Conservation (phyloP, 2,113 vertebrate genomes). For the Tachysurus fulvidraco region DNA sequence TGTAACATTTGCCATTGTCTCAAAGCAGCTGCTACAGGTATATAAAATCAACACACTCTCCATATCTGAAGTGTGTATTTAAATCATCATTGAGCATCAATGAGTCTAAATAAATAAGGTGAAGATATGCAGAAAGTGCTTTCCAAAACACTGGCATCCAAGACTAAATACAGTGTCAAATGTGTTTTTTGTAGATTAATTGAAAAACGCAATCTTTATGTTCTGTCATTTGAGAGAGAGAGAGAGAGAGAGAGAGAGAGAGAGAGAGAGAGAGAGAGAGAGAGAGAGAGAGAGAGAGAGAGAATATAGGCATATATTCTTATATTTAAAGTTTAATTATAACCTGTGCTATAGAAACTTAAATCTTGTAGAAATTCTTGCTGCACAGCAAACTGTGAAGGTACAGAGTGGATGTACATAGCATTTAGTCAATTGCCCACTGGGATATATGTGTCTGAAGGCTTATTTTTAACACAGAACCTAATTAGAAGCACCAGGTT, state of each 20-base stretch:
- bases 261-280: too few relatives aligned
- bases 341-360: not conserved
- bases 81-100: not conserved
- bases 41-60: not conserved
- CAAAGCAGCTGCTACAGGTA: too few relatives aligned
- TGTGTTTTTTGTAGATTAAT: not conserved
- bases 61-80: constrained; percentile 20
- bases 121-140: not conserved
- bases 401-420: constrained; percentile 7
- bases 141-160: not conserved
- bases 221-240: too few relatives aligned
- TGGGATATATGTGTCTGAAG: constrained; percentile 19
- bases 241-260: too few relatives aligned
- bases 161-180: not conserved
- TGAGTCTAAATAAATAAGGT: not conserved
- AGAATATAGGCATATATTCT: too few relatives aligned
- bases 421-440: constrained; percentile 12
- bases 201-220: not conserved
- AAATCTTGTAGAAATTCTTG: not conserved
- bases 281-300: too few relatives aligned
- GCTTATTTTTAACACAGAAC: constrained; percentile 54
- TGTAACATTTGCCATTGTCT: too few relatives aligned
- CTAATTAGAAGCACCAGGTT: constrained; percentile 61
- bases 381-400: not conserved
- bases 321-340: too few relatives aligned